Evolutionary conservation across 2,797 vertebrate species (phyloP).

Genomic region (Sebastes oblongus): DNA sequence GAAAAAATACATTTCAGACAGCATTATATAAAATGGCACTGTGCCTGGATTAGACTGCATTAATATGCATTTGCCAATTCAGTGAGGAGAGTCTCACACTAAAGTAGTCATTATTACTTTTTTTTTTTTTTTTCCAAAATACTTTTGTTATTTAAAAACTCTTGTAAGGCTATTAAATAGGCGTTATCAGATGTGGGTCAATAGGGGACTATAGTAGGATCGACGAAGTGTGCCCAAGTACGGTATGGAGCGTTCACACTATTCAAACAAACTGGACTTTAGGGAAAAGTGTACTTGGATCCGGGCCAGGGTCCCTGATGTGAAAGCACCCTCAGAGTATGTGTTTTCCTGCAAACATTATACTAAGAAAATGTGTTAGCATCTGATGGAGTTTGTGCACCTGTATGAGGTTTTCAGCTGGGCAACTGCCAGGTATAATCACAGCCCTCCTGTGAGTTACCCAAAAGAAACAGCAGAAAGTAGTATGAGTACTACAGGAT

Average conservation of each 20-base stretch:
- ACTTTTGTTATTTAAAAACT: not conserved
- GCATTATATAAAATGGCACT: slow-evolving; percentile 17
- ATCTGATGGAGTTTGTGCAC: slow-evolving; percentile 25
- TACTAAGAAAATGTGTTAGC: not conserved
- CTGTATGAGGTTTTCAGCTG: slow-evolving; percentile 1
- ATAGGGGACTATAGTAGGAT: no score
- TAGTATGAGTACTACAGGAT: not conserved
- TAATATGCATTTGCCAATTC: slow-evolving; percentile 5
- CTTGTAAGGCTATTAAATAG: no score
- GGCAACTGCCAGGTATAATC: slow-evolving; percentile 1
- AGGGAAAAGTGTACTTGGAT: no score
- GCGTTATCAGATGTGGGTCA: no score
- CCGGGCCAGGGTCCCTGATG: no score
- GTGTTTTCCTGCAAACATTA: not conserved
- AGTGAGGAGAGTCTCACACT: not conserved
- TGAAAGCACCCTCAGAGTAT: not conserved
- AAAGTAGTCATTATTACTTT: not conserved
- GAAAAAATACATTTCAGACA: slow-evolving; percentile 2
- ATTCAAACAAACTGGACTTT: no score
- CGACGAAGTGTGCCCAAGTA: no score
- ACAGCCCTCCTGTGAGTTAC: not conserved
- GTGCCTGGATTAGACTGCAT: slow-evolving; percentile 1
- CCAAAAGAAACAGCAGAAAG: not conserved
- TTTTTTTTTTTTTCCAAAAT: not conserved
- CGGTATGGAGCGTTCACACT: no score